These are phyloP conservation scores for Eira barbara DNA, from an alignment of 2,113 vertebrate genomes.

Conservation along the genomic window DNA sequence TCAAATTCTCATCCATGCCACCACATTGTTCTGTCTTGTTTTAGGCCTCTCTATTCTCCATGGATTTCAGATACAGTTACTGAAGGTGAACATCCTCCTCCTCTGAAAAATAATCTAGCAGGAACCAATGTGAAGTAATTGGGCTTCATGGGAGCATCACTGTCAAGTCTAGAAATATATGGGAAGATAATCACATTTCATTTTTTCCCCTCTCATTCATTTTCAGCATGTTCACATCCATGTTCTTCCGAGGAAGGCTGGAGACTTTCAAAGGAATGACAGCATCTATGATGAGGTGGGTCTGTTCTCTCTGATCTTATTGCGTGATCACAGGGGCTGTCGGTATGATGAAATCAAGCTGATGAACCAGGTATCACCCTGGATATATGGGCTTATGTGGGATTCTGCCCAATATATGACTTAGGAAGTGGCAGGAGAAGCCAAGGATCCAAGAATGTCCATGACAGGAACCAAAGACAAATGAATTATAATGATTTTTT, in stretches of 20 bases:
- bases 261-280: conserved; percentile 91
- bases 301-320: neutral
- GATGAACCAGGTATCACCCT: neutral
- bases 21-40: conserved; percentile 55
- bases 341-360: neutral
- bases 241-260: conserved; percentile 86
- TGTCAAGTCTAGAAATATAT: conserved; percentile 62
- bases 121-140: neutral
- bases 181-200: conserved; percentile 51
- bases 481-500: neutral
- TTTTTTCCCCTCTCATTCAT: conserved; percentile 42
- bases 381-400: neutral
- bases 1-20: conserved; percentile 42
- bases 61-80: conserved; percentile 62
- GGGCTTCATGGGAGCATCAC: conserved; percentile 45
- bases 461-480: neutral
- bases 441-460: neutral
- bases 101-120: conserved; percentile 71
- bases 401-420: neutral
- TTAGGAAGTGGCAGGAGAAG: neutral
- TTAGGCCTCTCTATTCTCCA: conserved; percentile 61
- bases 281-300: conserved; percentile 88
- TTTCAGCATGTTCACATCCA: conserved; percentile 93
- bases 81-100: conserved; percentile 62
- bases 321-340: conserved; percentile 22